Evolutionary conservation across 1,140 invertebrate genomes (phyloP).

Genomic region (Asbolus verrucosus): DNA sequence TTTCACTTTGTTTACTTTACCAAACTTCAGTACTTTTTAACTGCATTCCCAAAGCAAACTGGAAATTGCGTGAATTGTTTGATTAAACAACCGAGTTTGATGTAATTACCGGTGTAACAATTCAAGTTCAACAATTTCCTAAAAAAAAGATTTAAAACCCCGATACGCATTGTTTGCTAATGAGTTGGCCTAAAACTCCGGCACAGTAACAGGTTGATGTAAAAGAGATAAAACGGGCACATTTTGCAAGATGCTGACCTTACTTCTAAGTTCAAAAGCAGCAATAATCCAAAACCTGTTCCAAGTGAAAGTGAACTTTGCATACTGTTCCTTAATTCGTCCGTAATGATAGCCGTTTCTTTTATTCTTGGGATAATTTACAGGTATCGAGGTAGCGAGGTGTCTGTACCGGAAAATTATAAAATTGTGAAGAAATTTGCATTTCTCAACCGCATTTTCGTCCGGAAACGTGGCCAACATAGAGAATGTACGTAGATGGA

Average conservation of each 20-base stretch:
- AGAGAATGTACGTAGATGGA: not conserved
- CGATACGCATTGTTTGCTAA: slow-evolving; percentile 21
- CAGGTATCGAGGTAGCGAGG: not conserved
- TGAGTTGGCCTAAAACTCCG: slow-evolving; percentile 11
- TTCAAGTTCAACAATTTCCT: slow-evolving; percentile 4
- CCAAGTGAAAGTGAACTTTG: slow-evolving; percentile 31
- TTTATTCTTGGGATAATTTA: not conserved
- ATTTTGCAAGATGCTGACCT: slow-evolving; percentile 34
- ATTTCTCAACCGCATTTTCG: not conserved
- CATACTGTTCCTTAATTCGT: slow-evolving; percentile 10
- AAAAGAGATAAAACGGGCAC: slow-evolving; percentile 17
- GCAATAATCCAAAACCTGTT: slow-evolving; percentile 30
- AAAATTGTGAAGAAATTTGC: not conserved
- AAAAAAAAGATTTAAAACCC: not conserved
- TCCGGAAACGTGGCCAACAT: not conserved
- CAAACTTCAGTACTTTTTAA: too few species aligned
- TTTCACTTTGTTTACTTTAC: too few species aligned
- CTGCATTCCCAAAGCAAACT: not conserved
- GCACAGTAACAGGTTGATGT: slow-evolving; percentile 21
- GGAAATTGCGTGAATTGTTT: not conserved
- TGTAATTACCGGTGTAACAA: not conserved
- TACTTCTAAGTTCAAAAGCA: slow-evolving; percentile 35
- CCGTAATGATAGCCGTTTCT: not conserved
- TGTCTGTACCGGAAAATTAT: not conserved
- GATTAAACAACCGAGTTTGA: not conserved